A percentile compares a stretch with the other conserved stretches of the same genome.
Conservation (phyloP, 2,888 invertebrate species). For the Oligia strigilis region DNA sequence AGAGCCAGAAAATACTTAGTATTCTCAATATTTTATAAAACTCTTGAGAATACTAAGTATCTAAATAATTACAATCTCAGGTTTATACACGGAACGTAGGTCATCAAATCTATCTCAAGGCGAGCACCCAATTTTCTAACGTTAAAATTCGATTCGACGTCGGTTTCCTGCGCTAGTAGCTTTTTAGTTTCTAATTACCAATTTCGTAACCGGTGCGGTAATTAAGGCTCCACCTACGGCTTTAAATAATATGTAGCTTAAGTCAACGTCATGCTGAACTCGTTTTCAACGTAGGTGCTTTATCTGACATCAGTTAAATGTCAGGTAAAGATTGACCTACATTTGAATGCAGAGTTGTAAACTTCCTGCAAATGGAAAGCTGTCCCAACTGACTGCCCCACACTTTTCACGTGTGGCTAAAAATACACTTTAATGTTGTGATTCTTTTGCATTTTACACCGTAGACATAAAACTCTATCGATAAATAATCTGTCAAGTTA, state of each 20-base stretch:
- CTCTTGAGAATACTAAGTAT: not conserved
- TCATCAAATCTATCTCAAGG: not conserved
- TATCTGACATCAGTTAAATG: constrained; percentile 14
- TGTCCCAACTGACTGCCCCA: constrained; percentile 23
- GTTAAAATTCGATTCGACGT: constrained; percentile 32
- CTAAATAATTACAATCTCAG: not conserved
- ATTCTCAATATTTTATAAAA: not conserved
- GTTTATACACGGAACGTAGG: not conserved
- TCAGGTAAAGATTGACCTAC: constrained; percentile 44
- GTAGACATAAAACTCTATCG: not conserved
- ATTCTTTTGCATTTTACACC: not conserved
- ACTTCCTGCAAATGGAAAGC: constrained; percentile 31
- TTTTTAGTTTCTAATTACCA: constrained; percentile 52
- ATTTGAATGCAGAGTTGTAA: constrained; percentile 41
- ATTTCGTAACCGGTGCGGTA: constrained; percentile 33
- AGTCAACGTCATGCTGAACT: constrained; percentile 20
- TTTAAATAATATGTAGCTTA: constrained; percentile 21
- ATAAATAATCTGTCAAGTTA: not conserved
- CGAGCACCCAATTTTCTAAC: constrained; percentile 27
- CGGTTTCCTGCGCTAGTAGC: constrained; percentile 23
- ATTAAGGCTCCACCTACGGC: constrained; percentile 21
- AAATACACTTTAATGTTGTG: constrained; percentile 19
- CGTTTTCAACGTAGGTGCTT: constrained; percentile 19
- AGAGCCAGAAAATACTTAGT: not conserved
- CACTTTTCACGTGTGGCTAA: not conserved